Percentiles rank a stretch among this genome's conserved stretches.
These are phyloP conservation scores for Phoebastria nigripes DNA, from an alignment of 2,797 vertebrate species.

Conservation along the genomic window DNA sequence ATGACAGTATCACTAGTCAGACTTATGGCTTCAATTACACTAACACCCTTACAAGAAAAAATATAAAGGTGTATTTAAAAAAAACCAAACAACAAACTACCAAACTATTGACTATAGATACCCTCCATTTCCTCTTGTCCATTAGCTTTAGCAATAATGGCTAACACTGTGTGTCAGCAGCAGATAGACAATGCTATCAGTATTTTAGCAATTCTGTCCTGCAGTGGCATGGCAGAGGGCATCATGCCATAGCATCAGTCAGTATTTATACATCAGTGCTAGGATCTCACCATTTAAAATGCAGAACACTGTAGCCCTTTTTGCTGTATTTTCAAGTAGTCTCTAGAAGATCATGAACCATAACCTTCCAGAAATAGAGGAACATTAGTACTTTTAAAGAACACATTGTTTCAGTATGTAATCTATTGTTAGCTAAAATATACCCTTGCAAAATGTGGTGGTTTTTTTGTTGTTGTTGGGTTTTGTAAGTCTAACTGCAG, in stretches of 20 bases:
- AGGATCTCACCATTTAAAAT: neutral
- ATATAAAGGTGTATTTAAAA: neutral
- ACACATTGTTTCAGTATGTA: neutral
- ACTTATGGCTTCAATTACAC: neutral
- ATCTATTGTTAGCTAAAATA: slow-evolving; percentile 26
- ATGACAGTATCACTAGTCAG: neutral
- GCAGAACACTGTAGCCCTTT: neutral
- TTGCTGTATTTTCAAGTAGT: neutral
- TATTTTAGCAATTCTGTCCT: neutral
- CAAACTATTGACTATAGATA: neutral
- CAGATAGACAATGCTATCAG: neutral
- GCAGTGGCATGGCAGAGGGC: neutral
- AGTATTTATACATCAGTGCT: neutral
- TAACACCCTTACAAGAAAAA: neutral
- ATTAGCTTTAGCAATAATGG: neutral
- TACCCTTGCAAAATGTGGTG: neutral
- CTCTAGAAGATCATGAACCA: neutral
- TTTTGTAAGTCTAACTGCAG: neutral
- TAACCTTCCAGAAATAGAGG: slow-evolving; percentile 22
- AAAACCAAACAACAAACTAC: neutral
- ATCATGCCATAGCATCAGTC: neutral
- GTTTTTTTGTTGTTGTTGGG: neutral
- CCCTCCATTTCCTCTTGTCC: neutral
- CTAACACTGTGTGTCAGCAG: neutral
- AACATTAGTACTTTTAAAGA: neutral